Evolutionary conservation across 2,888 invertebrate genomes (phyloP).

Genomic region (Lamellibrachia satsuma): DNA sequence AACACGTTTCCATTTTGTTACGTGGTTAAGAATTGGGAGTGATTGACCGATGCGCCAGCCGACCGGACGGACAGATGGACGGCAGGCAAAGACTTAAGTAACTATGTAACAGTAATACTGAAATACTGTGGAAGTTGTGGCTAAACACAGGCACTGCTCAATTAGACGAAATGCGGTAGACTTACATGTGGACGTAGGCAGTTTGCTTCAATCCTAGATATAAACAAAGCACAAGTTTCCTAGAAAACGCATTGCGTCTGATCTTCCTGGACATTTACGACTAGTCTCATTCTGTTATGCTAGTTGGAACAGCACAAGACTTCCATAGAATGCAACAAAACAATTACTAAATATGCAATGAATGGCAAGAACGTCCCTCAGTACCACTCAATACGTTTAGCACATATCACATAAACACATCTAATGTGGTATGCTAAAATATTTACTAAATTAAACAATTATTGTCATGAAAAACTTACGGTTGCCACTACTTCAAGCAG

Average conservation of each 20-base stretch:
- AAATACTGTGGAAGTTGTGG: conserved; percentile 17
- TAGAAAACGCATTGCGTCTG: not conserved
- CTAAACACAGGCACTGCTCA: conserved; percentile 17
- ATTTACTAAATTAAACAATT: not conserved
- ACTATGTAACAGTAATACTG: conserved; percentile 17
- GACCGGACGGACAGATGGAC: not conserved
- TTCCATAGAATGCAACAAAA: conserved; percentile 6
- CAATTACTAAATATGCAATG: not conserved
- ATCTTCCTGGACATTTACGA: not conserved
- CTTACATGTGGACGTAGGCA: conserved; percentile 11
- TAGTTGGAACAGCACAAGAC: not conserved
- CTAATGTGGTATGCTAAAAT: not conserved
- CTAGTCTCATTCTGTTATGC: not conserved
- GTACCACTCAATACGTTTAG: not conserved
- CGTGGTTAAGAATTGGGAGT: not conserved
- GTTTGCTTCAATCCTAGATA: conserved; percentile 17
- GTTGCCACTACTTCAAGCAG: not conserved
- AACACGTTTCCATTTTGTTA: not conserved
- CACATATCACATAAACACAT: not conserved
- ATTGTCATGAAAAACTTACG: not conserved
- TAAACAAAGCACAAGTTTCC: conserved; percentile 17
- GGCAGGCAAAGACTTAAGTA: conserved; percentile 17
- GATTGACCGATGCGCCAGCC: not conserved
- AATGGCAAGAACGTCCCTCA: not conserved
- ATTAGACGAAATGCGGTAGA: conserved; percentile 17